Evolutionary conservation across 2,113 vertebrate genomes (phyloP).

Genomic region (Osmerus eperlanus): DNA sequence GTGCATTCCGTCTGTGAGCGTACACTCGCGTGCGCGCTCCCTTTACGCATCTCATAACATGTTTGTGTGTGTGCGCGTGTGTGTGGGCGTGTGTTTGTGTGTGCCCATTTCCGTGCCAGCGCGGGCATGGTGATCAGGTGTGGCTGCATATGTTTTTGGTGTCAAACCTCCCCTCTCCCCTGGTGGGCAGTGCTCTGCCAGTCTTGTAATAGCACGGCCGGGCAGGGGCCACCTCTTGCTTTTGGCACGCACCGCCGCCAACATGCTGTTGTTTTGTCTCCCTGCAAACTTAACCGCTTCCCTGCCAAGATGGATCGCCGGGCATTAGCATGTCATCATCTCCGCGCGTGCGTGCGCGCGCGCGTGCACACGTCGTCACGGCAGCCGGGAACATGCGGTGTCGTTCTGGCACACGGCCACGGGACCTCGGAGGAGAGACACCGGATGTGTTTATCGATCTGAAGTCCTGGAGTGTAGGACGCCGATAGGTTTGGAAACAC

Average conservation of each 20-base stretch:
- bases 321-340: constrained; percentile 67
- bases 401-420: too few species aligned
- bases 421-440: too few species aligned
- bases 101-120: constrained; percentile 26
- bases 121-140: constrained; percentile 60
- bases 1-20: too few species aligned
- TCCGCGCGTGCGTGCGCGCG: not conserved
- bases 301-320: constrained; percentile 74
- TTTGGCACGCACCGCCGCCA: constrained; percentile 85
- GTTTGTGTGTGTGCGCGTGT: not conserved
- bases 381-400: too few species aligned
- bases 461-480: too few species aligned
- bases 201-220: constrained; percentile 84
- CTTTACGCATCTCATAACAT: not conserved
- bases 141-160: constrained; percentile 79
- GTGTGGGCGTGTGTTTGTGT: too few species aligned
- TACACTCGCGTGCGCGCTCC: not conserved
- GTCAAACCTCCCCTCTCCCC: constrained; percentile 78
- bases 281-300: constrained; percentile 76
- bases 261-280: constrained; percentile 84
- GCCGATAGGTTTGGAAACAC: too few species aligned
- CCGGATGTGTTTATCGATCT: too few species aligned
- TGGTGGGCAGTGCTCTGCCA: constrained; percentile 75
- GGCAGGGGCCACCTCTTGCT: constrained; percentile 84
- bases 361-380: too few species aligned